Base-by-base conservation (phyloP, 2,113 vertebrate species). In the Cairina moschata region DNA sequence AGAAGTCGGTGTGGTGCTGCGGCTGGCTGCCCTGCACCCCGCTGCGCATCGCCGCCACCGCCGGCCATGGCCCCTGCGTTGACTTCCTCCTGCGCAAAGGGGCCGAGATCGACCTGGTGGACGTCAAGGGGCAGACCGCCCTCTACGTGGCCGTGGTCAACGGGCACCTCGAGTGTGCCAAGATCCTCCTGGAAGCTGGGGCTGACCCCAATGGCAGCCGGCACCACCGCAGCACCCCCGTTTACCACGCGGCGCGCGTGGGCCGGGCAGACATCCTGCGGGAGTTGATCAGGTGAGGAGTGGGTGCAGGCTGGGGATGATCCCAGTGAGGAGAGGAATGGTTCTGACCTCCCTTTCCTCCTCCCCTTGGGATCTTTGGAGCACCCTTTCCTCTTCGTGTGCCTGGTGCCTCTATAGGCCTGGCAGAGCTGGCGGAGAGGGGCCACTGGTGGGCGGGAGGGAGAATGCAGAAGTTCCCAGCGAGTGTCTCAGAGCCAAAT, bases 21-120 rank as follows among this genome's bases (percentile, higher is more conserved):
- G 99, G 99, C 58, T 99, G 98, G 97, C 97, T 99, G 21, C 99
- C 99, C 81, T 99, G 99, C 94, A 99, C 99, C 0, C 99, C 99
- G 0, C 96, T 99, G 93, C 98, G 99, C 54, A 99, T 99, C 2
- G 99, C 99, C 0, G 98, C 99, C 95, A 99, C 99, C 0, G 99
- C 99, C 0, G 99, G 99, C 36, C 99, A 99, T 2, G 98, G 98
- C 0, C 96, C 98, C 88, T 99, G 99, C 5, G 99, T 99, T 36
- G 98, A 98, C 90, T 98, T 98, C 75, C 98, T 99, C 28, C 98
- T 99, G 63, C 97, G 90, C 60, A 98, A 98, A 90, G 99, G 99
- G 21, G 99, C 99, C 0, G 97, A 99, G 91, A 98, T 99, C 72
- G 99, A 99, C 94, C 97, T 99, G 71, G 99, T 99, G 28, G 99